phyloP scores from a whole-genome alignment of 2,797 vertebrate species.

The Labroides dimidiatus region DNA sequence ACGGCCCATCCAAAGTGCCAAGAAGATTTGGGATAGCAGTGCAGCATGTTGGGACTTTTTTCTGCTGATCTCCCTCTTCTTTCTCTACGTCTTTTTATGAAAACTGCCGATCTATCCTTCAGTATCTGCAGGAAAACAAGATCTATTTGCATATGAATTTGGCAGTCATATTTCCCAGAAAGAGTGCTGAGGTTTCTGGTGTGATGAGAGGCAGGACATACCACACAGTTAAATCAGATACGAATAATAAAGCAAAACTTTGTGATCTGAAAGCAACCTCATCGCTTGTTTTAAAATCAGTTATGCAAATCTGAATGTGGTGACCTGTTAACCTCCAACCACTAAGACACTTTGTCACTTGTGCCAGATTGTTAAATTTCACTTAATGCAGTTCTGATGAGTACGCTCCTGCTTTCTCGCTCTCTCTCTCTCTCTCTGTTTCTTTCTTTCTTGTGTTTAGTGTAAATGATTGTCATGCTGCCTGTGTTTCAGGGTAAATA shows the following conservation, averaged over 20 bases:
- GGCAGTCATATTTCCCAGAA: slow-evolving; percentile 12
- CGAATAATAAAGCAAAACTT: slow-evolving; percentile 37
- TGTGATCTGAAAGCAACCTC: slow-evolving; percentile 38
- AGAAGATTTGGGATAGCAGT: slow-evolving; percentile 22
- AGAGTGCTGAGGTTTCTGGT: slow-evolving; percentile 23
- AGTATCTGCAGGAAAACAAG: slow-evolving; percentile 9
- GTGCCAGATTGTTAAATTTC: slow-evolving; percentile 66
- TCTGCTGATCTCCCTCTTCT: slow-evolving; percentile 2
- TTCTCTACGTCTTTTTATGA: not conserved
- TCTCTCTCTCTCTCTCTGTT: slow-evolving; percentile 2
- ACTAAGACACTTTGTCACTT: slow-evolving; percentile 42
- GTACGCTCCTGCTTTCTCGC: slow-evolving; percentile 2
- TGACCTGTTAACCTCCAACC: slow-evolving; percentile 51
- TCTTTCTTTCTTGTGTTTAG: slow-evolving; percentile 62
- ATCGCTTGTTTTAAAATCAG: slow-evolving; percentile 63
- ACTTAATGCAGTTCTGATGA: slow-evolving; percentile 34
- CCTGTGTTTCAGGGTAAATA: slow-evolving; percentile 85
- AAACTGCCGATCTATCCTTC: slow-evolving; percentile 7
- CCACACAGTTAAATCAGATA: slow-evolving; percentile 53
- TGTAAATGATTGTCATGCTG: slow-evolving; percentile 81
- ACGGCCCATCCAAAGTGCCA: slow-evolving; percentile 16
- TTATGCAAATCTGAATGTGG: slow-evolving; percentile 77
- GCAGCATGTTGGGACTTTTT: slow-evolving; percentile 36
- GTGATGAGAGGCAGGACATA: slow-evolving; percentile 18
- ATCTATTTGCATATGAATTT: slow-evolving; percentile 52